phyloP scores from a whole-genome alignment of 2,113 vertebrate genomes.

The Anas platyrhynchos region DNA sequence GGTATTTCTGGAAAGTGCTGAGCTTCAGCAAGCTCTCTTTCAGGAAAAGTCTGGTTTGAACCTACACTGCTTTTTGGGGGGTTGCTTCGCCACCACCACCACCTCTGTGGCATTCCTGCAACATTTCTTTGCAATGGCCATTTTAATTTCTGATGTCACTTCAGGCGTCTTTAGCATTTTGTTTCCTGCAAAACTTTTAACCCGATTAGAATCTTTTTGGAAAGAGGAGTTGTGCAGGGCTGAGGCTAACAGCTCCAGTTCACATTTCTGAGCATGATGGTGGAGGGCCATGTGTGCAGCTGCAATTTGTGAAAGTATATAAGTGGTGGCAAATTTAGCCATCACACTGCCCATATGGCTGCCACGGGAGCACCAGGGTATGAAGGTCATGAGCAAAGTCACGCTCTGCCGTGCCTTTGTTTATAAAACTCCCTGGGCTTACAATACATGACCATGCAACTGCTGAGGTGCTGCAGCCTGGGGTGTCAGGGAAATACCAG shows the following conservation, averaged over 20 bases:
- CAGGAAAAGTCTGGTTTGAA: background rate
- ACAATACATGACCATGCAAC: slow-evolving; percentile 48
- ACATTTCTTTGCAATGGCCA: background rate
- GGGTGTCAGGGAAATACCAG: slow-evolving; percentile 75
- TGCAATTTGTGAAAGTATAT: background rate
- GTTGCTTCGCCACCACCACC: too few species aligned
- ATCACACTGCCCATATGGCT: slow-evolving; percentile 47
- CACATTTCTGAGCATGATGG: background rate
- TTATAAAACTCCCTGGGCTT: slow-evolving; percentile 62
- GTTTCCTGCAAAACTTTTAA: background rate
- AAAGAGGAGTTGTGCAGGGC: background rate
- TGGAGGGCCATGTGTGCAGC: background rate
- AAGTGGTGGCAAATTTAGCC: slow-evolving; percentile 56
- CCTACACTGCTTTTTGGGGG: background rate
- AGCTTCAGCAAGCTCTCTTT: background rate
- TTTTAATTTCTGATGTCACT: background rate
- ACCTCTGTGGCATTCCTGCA: background rate
- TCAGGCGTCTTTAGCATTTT: background rate
- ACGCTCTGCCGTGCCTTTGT: slow-evolving; percentile 54
- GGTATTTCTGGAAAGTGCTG: background rate
- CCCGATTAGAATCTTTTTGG: background rate
- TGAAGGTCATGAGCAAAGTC: slow-evolving; percentile 77
- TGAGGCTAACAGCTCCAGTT: background rate
- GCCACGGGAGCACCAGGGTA: slow-evolving; percentile 66
- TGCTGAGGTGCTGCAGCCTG: slow-evolving; percentile 39